These are phyloP conservation scores for Cotesia glomerata DNA, from an alignment of 1,140 invertebrate genomes.

Conservation along the genomic window DNA sequence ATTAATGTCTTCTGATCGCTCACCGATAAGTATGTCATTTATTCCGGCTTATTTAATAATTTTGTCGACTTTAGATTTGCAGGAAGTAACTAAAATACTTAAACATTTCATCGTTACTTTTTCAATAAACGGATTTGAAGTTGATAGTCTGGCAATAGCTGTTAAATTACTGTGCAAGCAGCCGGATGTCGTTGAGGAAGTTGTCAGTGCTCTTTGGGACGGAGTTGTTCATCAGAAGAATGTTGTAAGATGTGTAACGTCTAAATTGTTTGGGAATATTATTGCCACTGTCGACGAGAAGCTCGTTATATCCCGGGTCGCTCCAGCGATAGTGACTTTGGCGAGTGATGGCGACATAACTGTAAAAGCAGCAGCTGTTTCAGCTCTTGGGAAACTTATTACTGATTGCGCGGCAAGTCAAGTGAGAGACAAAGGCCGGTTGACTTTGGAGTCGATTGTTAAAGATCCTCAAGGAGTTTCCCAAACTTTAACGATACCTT, in stretches of 20 bases:
- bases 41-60: slow-evolving; percentile 54
- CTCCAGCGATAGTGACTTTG: slow-evolving; percentile 75
- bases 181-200: slow-evolving; percentile 65
- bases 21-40: slow-evolving; percentile 42
- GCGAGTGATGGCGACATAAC: slow-evolving; percentile 72
- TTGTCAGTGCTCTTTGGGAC: slow-evolving; percentile 74
- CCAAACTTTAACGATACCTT: slow-evolving; percentile 56
- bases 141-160: slow-evolving; percentile 64
- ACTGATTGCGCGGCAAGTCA: slow-evolving; percentile 66
- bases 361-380: slow-evolving; percentile 71
- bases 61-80: slow-evolving; percentile 49
- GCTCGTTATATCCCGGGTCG: slow-evolving; percentile 67
- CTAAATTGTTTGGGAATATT: slow-evolving; percentile 68
- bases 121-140: slow-evolving; percentile 57
- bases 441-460: slow-evolving; percentile 73
- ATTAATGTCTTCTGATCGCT: slow-evolving; percentile 38
- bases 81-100: slow-evolving; percentile 49
- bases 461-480: slow-evolving; percentile 53
- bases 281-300: slow-evolving; percentile 67
- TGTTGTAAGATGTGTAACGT: slow-evolving; percentile 67
- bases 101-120: slow-evolving; percentile 54
- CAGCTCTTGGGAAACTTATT: slow-evolving; percentile 71
- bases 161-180: slow-evolving; percentile 65
- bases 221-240: slow-evolving; percentile 72
- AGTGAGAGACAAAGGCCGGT: slow-evolving; percentile 74